Evolutionary conservation across 2,797 vertebrate species (phyloP).

Genomic region (Graptemys geographica): DNA sequence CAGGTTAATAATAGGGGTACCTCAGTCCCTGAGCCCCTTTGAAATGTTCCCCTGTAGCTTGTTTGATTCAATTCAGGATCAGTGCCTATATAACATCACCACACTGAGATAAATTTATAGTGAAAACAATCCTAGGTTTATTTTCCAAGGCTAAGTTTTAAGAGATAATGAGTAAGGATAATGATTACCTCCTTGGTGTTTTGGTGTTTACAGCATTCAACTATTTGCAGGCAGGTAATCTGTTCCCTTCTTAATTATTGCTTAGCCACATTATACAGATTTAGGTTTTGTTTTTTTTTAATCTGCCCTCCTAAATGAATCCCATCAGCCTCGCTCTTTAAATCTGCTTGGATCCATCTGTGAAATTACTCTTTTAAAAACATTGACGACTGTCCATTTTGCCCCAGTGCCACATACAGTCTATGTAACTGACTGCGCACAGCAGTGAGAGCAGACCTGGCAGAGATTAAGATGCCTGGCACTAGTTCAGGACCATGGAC

Average conservation of each 20-base stretch:
- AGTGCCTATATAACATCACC: no score
- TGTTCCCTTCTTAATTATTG: slow-evolving; percentile 13
- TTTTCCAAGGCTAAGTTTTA: no score
- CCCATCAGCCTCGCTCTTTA: neutral
- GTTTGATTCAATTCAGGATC: neutral
- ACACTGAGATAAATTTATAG: no score
- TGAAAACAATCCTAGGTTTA: no score
- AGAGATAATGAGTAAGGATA: no score
- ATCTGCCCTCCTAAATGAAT: neutral
- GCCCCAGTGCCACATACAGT: neutral
- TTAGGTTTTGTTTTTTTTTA: neutral
- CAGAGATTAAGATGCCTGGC: neutral
- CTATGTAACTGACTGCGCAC: neutral
- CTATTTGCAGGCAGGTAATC: slow-evolving; percentile 17
- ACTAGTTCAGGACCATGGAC: fast-evolving
- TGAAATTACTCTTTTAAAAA: slow-evolving; percentile 18
- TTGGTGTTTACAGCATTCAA: slow-evolving; percentile 25
- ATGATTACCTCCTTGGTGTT: neutral
- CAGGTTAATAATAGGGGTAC: neutral
- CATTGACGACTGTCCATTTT: neutral
- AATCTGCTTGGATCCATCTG: slow-evolving; percentile 18
- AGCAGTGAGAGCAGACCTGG: neutral
- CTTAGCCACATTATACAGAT: slow-evolving; percentile 1
- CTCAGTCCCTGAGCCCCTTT: neutral
- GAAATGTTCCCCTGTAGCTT: neutral